Percentiles rank a stretch among this genome's conserved stretches.
phyloP scores from a whole-genome alignment of 2,797 vertebrate species.

The Hyperoplus lanceolatus region DNA sequence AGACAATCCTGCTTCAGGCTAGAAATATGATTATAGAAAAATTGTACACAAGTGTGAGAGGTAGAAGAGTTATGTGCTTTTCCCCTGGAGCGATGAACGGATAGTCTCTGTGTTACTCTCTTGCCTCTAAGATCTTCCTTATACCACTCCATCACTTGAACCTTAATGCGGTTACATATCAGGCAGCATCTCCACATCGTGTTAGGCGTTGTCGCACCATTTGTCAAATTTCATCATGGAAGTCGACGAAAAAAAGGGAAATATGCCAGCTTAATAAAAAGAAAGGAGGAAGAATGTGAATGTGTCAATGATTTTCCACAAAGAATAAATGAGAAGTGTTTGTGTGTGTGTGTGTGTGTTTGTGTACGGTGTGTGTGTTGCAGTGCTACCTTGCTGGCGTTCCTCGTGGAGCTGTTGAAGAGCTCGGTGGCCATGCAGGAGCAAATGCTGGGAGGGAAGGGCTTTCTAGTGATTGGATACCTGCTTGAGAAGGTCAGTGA shows the following conservation, averaged over 20 bases:
- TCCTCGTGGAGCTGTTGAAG: constrained; percentile 97
- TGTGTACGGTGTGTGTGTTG: constrained; percentile 26
- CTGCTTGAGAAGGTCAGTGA: constrained; percentile 96
- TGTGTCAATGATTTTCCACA: neutral
- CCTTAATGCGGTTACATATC: constrained; percentile 32
- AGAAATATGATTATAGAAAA: constrained; percentile 39
- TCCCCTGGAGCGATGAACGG: constrained; percentile 18
- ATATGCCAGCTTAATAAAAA: constrained; percentile 19
- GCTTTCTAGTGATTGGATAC: constrained; percentile 97
- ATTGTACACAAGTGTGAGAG: constrained; percentile 21
- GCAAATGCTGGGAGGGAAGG: constrained; percentile 97
- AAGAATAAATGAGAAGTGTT: constrained; percentile 2
- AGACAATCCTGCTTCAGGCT: constrained; percentile 28
- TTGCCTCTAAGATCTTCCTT: constrained; percentile 1
- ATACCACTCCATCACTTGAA: constrained; percentile 27
- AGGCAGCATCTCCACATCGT: constrained; percentile 35
- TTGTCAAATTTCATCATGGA: constrained; percentile 33
- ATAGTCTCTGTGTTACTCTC: constrained; percentile 15
- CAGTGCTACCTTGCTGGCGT: constrained; percentile 91
- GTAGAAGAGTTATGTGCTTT: constrained; percentile 28
- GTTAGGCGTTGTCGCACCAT: constrained; percentile 14
- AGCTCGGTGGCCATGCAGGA: constrained; percentile 99
- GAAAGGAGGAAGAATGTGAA: constrained; percentile 7
- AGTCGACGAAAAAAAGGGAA: constrained; percentile 8
- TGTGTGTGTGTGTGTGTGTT: constrained; percentile 26